phyloP scores from a whole-genome alignment of 2,888 invertebrate species.

The Caenorhabditis sp. region DNA sequence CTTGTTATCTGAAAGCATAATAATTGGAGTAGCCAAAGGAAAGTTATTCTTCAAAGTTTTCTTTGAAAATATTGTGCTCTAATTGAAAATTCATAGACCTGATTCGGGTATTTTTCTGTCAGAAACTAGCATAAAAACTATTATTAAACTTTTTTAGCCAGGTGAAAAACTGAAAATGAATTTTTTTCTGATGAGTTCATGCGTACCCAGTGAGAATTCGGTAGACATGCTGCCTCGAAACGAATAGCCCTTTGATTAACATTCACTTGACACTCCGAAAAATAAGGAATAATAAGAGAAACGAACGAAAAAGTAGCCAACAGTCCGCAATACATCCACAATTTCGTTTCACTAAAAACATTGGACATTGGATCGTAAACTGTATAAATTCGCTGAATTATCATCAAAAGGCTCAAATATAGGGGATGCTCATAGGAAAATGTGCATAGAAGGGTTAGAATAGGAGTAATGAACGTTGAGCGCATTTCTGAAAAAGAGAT shows the following conservation, averaged over 20 bases:
- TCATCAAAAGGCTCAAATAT: conserved; percentile 19
- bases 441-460: conserved; percentile 12
- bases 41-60: no score
- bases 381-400: conserved; percentile 14
- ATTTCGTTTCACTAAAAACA: background rate
- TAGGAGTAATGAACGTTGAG: conserved; percentile 1
- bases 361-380: conserved; percentile 5
- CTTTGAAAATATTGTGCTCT: no score
- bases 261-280: conserved; percentile 19
- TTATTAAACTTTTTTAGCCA: no score
- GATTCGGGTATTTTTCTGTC: no score
- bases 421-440: conserved; percentile 26
- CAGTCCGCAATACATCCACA: conserved; percentile 20
- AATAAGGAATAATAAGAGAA: conserved; percentile 17
- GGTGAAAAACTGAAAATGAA: no score
- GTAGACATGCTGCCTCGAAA: conserved; percentile 16
- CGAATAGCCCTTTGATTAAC: conserved; percentile 13
- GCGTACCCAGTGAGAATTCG: conserved; percentile 13
- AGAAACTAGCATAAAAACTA: no score
- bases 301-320: conserved; percentile 14
- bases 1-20: conserved; percentile 23
- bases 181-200: no score
- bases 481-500: conserved; percentile 12
- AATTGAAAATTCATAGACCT: no score
- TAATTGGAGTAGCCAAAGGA: no score